Evolutionary conservation across 2,113 vertebrate genomes (phyloP).

Genomic region (Chionodraco myersi): DNA sequence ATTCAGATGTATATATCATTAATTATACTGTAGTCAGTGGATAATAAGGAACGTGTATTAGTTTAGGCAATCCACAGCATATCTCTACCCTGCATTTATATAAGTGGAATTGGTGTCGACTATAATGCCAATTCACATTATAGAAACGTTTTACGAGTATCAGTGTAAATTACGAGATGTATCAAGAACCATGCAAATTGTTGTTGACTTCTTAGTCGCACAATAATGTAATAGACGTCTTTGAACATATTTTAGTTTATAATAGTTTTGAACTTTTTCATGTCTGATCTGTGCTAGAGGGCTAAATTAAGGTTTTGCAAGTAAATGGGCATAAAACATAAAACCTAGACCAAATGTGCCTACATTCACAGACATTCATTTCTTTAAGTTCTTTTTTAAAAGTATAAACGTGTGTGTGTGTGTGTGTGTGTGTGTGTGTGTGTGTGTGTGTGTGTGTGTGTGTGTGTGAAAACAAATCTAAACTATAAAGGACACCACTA

Average conservation of each 20-base stretch:
- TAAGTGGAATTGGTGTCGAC: neutral
- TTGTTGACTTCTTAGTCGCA: no score
- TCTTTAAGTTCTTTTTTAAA: neutral
- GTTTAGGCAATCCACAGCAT: neutral
- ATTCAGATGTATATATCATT: neutral
- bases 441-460: neutral
- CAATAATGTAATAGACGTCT: no score
- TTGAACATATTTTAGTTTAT: no score
- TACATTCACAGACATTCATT: neutral
- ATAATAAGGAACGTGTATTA: no score
- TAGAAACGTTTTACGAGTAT: neutral
- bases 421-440: neutral
- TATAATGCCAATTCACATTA: neutral
- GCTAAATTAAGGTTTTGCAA: neutral
- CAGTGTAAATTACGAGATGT: no score
- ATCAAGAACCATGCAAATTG: no score
- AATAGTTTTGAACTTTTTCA: neutral
- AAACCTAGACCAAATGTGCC: neutral
- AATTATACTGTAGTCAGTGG: neutral
- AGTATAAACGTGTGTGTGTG: conserved; percentile 4
- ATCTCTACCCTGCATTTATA: neutral
- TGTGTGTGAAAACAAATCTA: neutral
- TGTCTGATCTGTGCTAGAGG: neutral
- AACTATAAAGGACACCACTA: neutral
- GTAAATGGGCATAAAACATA: neutral